phyloP scores from a whole-genome alignment of 2,113 vertebrate genomes.

The Nansenia antarctica region DNA sequence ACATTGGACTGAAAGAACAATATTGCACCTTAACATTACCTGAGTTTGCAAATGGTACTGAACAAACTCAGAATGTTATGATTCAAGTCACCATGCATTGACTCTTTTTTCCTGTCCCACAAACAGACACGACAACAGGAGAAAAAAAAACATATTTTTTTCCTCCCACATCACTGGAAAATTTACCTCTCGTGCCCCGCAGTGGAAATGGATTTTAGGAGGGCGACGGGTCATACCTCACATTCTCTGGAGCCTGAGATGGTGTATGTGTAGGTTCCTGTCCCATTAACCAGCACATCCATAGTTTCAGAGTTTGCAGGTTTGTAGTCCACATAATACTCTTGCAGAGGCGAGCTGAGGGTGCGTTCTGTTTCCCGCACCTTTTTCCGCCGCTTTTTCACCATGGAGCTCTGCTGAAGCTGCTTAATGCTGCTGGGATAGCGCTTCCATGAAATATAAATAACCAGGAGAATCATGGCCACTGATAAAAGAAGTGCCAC shows the following conservation, averaged over 20 bases:
- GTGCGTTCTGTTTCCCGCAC: constrained; percentile 88
- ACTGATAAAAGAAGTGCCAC: constrained; percentile 94
- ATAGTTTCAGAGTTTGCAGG: constrained; percentile 97
- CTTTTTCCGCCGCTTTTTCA: constrained; percentile 93
- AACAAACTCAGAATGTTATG: constrained; percentile 47
- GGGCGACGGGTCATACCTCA: constrained; percentile 97
- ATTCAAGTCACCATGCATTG: constrained; percentile 70
- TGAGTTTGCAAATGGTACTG: constrained; percentile 50
- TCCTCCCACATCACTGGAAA: constrained; percentile 71
- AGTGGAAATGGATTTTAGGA: constrained; percentile 94
- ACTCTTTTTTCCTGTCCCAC: constrained; percentile 64
- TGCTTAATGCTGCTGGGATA: constrained; percentile 96
- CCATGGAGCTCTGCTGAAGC: constrained; percentile 90
- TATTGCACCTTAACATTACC: constrained; percentile 47
- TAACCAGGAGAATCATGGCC: constrained; percentile 95
- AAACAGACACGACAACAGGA: constrained; percentile 50
- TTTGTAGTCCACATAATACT: constrained; percentile 99
- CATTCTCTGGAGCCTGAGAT: constrained; percentile 99
- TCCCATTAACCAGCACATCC: constrained; percentile 98
- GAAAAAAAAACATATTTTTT: constrained; percentile 35
- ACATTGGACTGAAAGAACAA: constrained; percentile 16
- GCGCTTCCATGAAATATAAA: constrained; percentile 95
- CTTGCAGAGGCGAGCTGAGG: constrained; percentile 94
- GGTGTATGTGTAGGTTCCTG: constrained; percentile 96
- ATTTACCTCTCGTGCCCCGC: constrained; percentile 96